Evolutionary conservation across 1,140 invertebrate species (phyloP).

Genomic region (Drosophila burlai): DNA sequence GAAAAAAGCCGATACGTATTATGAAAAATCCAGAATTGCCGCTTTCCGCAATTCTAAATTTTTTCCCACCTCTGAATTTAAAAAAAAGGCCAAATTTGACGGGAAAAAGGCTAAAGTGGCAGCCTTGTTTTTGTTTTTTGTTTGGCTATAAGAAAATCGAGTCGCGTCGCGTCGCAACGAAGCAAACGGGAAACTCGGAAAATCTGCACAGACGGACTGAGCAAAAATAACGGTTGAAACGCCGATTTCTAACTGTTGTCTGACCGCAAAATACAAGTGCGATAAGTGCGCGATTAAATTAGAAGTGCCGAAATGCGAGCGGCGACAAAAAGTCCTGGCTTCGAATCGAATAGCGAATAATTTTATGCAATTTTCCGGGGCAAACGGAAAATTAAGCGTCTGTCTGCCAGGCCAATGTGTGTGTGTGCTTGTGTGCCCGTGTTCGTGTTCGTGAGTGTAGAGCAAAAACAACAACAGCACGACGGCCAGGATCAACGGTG

Average conservation of each 20-base stretch:
- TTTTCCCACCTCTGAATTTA: too few species aligned
- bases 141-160: conserved; percentile 48
- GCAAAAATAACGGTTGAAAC: conserved; percentile 53
- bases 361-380: conserved; percentile 56
- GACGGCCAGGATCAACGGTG: conserved; percentile 63
- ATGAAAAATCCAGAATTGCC: too few species aligned
- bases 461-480: conserved; percentile 63
- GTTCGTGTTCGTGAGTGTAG: conserved; percentile 56
- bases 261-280: conserved; percentile 36
- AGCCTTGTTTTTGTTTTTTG: conserved; percentile 36
- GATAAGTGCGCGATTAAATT: conserved; percentile 28
- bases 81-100: too few species aligned
- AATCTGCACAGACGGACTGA: conserved; percentile 19
- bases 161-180: conserved; percentile 22
- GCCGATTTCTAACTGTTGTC: conserved; percentile 62
- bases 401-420: conserved; percentile 47
- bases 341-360: conserved; percentile 55
- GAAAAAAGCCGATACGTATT: too few species aligned
- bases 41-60: too few species aligned
- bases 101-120: too few species aligned
- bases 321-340: conserved; percentile 37
- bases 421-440: conserved; percentile 39
- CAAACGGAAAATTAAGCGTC: conserved; percentile 52
- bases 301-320: conserved; percentile 28
- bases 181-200: conserved; percentile 34